Conservation (phyloP, 1,140 invertebrate genomes). For the Drosophila melanica region DNA sequence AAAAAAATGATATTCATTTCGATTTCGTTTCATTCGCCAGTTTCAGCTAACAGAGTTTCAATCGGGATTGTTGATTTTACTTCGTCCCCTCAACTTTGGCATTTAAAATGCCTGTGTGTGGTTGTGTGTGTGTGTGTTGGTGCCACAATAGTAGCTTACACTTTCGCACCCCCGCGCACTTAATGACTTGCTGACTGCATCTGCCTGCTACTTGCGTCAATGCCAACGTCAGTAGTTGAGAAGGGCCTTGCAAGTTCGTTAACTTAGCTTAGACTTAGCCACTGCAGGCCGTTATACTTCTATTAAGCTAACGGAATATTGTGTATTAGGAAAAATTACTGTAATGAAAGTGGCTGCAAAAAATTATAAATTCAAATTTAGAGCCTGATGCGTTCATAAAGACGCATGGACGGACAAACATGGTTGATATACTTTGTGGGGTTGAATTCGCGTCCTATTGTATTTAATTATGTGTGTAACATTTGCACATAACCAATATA, state of each 20-base stretch:
- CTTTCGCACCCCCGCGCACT: constrained; percentile 1
- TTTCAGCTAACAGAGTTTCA: constrained; percentile 17
- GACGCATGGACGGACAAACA: no score
- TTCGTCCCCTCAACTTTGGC: constrained; percentile 66
- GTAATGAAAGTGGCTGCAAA: neutral
- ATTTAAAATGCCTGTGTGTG: constrained; percentile 39
- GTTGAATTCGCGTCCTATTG: no score
- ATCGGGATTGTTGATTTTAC: constrained; percentile 26
- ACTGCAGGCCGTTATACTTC: neutral
- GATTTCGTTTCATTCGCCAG: constrained; percentile 64
- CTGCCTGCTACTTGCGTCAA: constrained; percentile 20
- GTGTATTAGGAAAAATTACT: neutral
- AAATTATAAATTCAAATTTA: no score
- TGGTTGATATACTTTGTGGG: no score
- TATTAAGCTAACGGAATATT: neutral
- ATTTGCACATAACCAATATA: no score
- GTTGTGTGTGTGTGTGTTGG: neutral
- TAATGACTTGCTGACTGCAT: constrained; percentile 4
- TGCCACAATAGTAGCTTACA: neutral
- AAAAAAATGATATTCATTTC: constrained; percentile 56
- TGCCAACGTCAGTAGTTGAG: constrained; percentile 11
- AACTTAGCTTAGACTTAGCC: neutral
- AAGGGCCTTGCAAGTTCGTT: constrained; percentile 7
- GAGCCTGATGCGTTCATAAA: no score
- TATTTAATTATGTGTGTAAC: no score